Percentiles rank a stretch among this genome's conserved stretches.
Evolutionary conservation across 2,888 invertebrate genomes (phyloP).

Genomic region (Melolontha melolontha): DNA sequence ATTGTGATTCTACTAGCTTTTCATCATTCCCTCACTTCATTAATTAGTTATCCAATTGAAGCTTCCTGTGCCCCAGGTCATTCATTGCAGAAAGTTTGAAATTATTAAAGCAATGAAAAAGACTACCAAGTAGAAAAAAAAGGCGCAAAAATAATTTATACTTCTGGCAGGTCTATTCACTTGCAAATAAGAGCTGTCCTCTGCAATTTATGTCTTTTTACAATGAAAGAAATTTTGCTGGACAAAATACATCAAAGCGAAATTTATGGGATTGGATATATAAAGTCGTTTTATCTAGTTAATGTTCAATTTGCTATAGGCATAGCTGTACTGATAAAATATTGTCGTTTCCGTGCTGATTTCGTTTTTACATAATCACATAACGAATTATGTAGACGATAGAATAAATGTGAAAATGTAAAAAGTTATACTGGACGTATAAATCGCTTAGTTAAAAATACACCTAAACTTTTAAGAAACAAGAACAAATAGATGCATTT

Average conservation of each 20-base stretch:
- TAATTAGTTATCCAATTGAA: conserved; percentile 13
- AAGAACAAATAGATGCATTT: too few species aligned
- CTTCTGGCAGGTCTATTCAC: conserved; percentile 38
- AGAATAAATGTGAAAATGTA: too few species aligned
- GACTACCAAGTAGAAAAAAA: conserved; percentile 17
- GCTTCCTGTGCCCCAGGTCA: neutral
- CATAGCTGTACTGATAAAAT: conserved; percentile 12
- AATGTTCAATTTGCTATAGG: conserved; percentile 23
- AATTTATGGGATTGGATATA: conserved; percentile 32
- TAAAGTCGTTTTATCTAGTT: conserved; percentile 28
- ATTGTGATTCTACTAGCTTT: neutral
- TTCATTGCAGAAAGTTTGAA: conserved; percentile 12
- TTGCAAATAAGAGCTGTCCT: conserved; percentile 39
- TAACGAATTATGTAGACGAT: too few species aligned
- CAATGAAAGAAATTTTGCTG: conserved; percentile 42
- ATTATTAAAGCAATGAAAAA: conserved; percentile 34
- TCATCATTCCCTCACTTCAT: conserved; percentile 13
- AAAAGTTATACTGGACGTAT: too few species aligned
- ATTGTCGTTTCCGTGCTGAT: too few species aligned
- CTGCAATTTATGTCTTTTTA: conserved; percentile 38
- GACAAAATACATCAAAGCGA: conserved; percentile 46
- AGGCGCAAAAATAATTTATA: conserved; percentile 39
- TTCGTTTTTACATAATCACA: too few species aligned
- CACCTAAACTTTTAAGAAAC: too few species aligned
- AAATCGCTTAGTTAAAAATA: too few species aligned